phyloP scores from a whole-genome alignment of 2,113 vertebrate species.

The Lamprotornis superbus region DNA sequence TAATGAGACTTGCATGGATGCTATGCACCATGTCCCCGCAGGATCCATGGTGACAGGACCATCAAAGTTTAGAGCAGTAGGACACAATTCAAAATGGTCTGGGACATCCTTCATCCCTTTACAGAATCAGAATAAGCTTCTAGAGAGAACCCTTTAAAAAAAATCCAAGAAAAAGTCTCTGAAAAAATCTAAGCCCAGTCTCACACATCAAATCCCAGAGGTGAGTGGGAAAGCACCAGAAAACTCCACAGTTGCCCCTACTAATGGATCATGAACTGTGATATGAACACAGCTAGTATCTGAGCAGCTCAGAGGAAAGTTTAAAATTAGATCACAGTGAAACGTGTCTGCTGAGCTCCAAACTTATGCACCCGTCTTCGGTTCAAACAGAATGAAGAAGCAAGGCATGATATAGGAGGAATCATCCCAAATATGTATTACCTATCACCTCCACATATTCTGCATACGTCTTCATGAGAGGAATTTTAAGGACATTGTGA shows the following conservation, averaged over 20 bases:
- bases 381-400: not conserved
- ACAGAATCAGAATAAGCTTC: not conserved
- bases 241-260: not conserved
- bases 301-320: not conserved
- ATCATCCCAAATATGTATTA: not conserved
- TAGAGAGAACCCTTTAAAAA: not conserved
- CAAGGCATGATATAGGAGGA: not conserved
- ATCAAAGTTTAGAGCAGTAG: not conserved
- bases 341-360: not conserved
- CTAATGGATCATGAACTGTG: not conserved
- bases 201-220: not conserved
- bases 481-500: not conserved
- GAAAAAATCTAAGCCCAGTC: not conserved
- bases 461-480: not conserved
- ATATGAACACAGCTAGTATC: not conserved
- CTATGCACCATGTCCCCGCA: not conserved
- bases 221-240: not conserved
- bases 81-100: not conserved
- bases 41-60: not conserved
- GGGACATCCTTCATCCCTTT: not conserved
- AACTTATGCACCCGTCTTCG: not conserved
- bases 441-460: not conserved
- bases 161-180: not conserved
- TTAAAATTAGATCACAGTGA: not conserved
- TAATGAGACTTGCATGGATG: not conserved